phyloP scores from a whole-genome alignment of 2,113 vertebrate species.

The Petrocephalus zakoni region DNA sequence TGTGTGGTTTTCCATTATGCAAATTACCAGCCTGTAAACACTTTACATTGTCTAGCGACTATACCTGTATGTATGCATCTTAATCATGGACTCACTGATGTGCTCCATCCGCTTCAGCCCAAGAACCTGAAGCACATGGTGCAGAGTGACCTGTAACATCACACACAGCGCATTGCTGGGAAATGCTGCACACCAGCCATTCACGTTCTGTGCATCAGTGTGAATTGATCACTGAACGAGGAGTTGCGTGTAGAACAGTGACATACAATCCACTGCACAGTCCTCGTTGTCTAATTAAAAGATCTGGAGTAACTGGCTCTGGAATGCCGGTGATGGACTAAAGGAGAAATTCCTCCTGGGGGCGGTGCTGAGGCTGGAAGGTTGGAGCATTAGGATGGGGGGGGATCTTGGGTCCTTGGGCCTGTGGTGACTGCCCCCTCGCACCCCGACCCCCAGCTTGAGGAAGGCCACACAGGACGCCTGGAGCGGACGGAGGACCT shows the following conservation, averaged over 20 bases:
- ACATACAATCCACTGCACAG: neutral
- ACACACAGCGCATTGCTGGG: no score
- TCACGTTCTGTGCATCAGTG: neutral
- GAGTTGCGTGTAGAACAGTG: neutral
- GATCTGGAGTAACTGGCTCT: neutral
- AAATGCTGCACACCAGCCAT: neutral
- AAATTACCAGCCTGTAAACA: no score
- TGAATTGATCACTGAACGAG: neutral
- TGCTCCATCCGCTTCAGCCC: neutral
- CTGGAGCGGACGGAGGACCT: conserved; percentile 94
- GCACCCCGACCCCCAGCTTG: conserved; percentile 68
- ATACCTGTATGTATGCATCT: neutral
- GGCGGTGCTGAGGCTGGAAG: neutral
- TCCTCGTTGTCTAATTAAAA: neutral
- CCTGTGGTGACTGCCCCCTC: neutral
- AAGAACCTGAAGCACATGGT: neutral
- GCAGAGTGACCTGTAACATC: neutral
- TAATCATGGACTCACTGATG: neutral
- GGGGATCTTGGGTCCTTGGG: neutral
- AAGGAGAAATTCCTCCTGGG: neutral
- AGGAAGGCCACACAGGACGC: conserved; percentile 90
- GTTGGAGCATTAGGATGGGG: neutral
- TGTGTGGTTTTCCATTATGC: neutral
- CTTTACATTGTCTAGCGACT: no score
- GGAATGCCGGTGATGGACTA: neutral